These are phyloP conservation scores for Mythimna vitellina DNA, from an alignment of 2,888 invertebrate species.

Conservation along the genomic window DNA sequence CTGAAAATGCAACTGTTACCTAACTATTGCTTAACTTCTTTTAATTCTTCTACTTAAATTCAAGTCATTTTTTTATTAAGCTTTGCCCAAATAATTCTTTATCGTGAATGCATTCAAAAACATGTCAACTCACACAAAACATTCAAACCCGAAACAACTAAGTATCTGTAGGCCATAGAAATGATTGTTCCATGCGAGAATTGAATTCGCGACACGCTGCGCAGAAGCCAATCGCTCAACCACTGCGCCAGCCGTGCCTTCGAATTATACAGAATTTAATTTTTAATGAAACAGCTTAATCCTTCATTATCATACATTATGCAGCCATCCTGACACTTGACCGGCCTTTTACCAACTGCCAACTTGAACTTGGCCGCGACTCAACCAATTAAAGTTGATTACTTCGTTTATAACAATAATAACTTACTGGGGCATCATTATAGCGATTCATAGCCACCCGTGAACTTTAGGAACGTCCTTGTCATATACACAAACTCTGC, in stretches of 20 bases:
- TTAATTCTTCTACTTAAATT: not conserved
- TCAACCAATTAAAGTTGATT: constrained; percentile 61
- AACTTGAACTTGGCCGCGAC: constrained; percentile 83
- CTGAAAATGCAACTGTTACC: not conserved
- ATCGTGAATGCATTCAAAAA: no score
- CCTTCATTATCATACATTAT: constrained; percentile 5
- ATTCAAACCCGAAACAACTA: no score
- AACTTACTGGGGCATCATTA: constrained; percentile 57
- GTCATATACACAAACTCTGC: constrained; percentile 55
- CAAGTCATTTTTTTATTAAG: no score
- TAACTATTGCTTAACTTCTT: not conserved
- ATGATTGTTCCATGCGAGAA: no score
- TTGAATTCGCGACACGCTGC: no score
- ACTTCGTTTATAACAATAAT: constrained; percentile 65
- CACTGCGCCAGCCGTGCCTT: no score
- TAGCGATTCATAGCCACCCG: constrained; percentile 34
- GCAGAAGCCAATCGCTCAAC: no score
- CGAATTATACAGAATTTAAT: no score
- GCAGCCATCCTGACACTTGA: constrained; percentile 15
- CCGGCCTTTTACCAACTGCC: constrained; percentile 64
- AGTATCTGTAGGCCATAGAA: no score
- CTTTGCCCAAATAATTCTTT: no score
- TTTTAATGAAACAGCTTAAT: no score
- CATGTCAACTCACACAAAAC: no score
- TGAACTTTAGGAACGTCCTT: constrained; percentile 65